phyloP scores from a whole-genome alignment of 2,797 vertebrate genomes.

The Hybognathus amarus region DNA sequence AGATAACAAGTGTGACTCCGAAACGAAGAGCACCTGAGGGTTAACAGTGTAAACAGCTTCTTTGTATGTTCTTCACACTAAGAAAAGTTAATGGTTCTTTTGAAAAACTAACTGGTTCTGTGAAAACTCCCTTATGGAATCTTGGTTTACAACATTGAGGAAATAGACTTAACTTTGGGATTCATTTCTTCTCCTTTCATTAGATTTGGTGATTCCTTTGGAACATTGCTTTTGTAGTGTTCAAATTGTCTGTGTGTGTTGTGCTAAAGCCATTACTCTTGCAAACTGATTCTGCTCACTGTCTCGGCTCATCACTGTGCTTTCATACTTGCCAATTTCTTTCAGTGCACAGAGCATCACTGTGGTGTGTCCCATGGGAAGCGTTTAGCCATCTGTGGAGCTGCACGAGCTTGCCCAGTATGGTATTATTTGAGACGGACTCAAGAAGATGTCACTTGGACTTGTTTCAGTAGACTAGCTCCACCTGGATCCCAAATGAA shows the following conservation, averaged over 20 bases:
- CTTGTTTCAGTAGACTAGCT: slow-evolving; percentile 14
- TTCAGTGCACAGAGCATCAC: slow-evolving; percentile 68
- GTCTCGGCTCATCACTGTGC: not conserved
- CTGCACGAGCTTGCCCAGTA: slow-evolving; percentile 82
- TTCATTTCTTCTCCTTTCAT: slow-evolving; percentile 1
- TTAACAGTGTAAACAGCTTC: not conserved
- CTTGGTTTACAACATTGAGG: not conserved
- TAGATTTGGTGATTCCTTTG: slow-evolving; percentile 75
- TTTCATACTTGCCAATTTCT: slow-evolving; percentile 25
- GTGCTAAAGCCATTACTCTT: slow-evolving; percentile 7
- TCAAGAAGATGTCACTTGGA: slow-evolving; percentile 2
- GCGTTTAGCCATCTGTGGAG: slow-evolving; percentile 85
- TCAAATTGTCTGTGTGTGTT: slow-evolving; percentile 10
- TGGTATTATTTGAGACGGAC: slow-evolving; percentile 77
- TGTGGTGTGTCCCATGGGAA: slow-evolving; percentile 85
- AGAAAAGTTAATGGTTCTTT: not conserved
- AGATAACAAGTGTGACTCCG: no score
- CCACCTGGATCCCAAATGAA: not conserved
- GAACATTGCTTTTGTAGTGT: not conserved
- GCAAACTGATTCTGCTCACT: slow-evolving; percentile 15
- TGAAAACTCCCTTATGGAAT: not conserved
- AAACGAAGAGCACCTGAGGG: no score
- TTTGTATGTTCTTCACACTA: not conserved
- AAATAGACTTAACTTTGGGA: not conserved
- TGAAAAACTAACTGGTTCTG: not conserved